Percentiles rank a stretch among this genome's conserved stretches.
phyloP scores from a whole-genome alignment of 2,113 vertebrate species.

The Sander vitreus region DNA sequence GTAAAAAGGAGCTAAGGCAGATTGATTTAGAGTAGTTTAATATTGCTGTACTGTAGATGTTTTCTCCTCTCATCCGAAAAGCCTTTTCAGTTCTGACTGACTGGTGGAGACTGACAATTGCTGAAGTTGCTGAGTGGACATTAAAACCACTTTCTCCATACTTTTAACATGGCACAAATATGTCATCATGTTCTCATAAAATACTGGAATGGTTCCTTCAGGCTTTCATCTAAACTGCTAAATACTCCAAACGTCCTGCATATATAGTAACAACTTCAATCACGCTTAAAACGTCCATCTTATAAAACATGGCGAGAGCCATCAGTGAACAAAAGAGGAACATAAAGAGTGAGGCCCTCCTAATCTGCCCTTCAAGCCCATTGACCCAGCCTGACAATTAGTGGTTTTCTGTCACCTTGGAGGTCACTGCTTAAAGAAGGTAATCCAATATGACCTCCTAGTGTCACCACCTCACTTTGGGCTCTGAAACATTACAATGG shows the following conservation, averaged over 20 bases:
- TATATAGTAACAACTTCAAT: constrained; percentile 15
- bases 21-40: not conserved
- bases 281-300: not conserved
- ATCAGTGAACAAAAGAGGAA: constrained; percentile 31
- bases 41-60: not conserved
- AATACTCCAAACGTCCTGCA: not conserved
- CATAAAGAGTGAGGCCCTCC: constrained; percentile 18
- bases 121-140: not conserved
- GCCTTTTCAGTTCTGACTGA: not conserved
- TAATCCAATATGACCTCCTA: constrained; percentile 63
- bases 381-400: constrained; percentile 27
- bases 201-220: constrained; percentile 1
- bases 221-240: not conserved
- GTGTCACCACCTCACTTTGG: constrained; percentile 41
- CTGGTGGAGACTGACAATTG: not conserved
- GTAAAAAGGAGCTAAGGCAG: not conserved
- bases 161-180: not conserved
- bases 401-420: constrained; percentile 51
- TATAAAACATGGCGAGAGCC: constrained; percentile 19
- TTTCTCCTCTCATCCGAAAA: not conserved
- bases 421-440: constrained; percentile 33
- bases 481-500: constrained; percentile 51
- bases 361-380: constrained; percentile 22
- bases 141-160: not conserved
- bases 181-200: not conserved